Percentiles rank a stretch among this genome's conserved stretches.
Conservation (phyloP, 92 coral and sea anemone genomes). For the Zoanthus sociatus region DNA sequence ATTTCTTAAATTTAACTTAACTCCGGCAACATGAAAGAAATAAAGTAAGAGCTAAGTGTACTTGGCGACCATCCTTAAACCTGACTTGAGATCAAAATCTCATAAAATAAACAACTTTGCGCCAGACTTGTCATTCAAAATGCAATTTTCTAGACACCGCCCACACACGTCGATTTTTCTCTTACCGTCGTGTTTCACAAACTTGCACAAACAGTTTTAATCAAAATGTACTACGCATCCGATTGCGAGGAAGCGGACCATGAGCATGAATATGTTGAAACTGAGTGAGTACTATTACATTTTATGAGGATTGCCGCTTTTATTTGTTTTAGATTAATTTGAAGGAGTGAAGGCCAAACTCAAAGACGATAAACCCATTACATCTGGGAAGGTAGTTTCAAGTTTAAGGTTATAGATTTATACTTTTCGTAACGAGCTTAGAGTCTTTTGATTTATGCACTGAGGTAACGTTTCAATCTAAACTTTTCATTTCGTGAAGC, state of each 20-base stretch:
- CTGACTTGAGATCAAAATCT: background rate
- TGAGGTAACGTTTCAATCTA: conserved; percentile 24
- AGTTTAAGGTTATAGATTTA: conserved; percentile 27
- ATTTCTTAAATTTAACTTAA: background rate
- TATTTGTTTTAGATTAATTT: conserved; percentile 30
- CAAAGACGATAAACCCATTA: conserved; percentile 8
- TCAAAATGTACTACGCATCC: background rate
- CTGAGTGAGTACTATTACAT: conserved; percentile 22
- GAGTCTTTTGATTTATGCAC: conserved; percentile 30
- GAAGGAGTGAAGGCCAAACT: conserved; percentile 11
- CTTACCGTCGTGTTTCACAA: conserved; percentile 52
- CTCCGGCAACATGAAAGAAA: background rate
- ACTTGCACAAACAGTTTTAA: conserved; percentile 37
- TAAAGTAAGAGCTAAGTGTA: background rate
- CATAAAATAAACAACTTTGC: conserved; percentile 39
- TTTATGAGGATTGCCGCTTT: conserved; percentile 22
- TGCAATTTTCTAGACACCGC: no score
- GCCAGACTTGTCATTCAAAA: conserved; percentile 42
- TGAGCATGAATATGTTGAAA: background rate
- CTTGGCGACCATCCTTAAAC: no score
- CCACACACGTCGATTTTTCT: conserved; percentile 17
- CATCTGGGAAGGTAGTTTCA: conserved; percentile 22
- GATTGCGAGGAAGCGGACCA: conserved; percentile 16
- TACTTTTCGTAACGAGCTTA: conserved; percentile 34
- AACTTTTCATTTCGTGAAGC: conserved; percentile 38